Evolutionary conservation across 2,888 invertebrate genomes (phyloP).

Genomic region (Cancer borealis): DNA sequence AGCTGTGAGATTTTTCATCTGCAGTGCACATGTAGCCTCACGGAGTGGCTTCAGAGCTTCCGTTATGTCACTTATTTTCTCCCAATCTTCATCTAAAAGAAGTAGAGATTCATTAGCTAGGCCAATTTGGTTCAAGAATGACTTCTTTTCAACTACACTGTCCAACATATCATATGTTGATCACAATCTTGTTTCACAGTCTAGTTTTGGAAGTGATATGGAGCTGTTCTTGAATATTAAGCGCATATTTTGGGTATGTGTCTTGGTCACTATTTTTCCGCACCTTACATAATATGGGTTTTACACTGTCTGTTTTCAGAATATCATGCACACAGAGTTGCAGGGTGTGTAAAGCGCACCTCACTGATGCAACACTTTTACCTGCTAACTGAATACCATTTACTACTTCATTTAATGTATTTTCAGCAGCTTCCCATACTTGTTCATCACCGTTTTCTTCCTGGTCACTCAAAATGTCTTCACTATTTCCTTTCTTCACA

Average conservation of each 20-base stretch:
- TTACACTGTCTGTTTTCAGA: background rate
- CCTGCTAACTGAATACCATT: background rate
- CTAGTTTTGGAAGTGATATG: no score
- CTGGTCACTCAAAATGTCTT: background rate
- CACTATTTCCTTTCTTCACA: background rate
- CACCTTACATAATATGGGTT: background rate
- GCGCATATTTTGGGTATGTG: background rate
- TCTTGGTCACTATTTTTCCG: background rate
- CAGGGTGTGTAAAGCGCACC: background rate
- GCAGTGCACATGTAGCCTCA: background rate
- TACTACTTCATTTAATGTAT: background rate
- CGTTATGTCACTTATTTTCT: background rate
- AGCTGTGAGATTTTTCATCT: conserved; percentile 12
- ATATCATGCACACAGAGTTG: conserved; percentile 30
- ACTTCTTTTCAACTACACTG: background rate
- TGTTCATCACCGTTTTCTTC: background rate
- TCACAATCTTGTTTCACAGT: conserved; percentile 37
- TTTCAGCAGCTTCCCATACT: background rate
- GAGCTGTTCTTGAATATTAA: no score
- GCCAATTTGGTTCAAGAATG: background rate
- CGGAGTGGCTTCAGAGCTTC: background rate
- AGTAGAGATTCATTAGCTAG: background rate
- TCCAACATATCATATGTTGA: conserved; percentile 46
- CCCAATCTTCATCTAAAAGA: conserved; percentile 14
- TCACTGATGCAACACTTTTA: background rate